Evolutionary conservation across 2,888 invertebrate genomes (phyloP), one percentile per base, ranked within the genome.

Genomic region (Leptothorax acervorum): DNA sequence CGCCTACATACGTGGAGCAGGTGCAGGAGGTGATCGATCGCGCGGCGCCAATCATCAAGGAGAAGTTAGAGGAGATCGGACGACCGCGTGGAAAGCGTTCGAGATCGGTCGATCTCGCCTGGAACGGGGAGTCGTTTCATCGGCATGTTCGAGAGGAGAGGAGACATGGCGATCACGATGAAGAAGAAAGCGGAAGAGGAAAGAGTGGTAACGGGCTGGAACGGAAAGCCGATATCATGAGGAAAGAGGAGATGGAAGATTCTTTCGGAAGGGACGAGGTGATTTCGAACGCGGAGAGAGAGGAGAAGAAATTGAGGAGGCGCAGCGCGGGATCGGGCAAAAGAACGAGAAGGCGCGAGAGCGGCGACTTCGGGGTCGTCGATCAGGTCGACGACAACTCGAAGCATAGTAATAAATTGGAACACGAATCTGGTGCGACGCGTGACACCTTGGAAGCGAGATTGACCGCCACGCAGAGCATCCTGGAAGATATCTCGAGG

Each of bases 21-120:
- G 93, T 94, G 8, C 93, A 93, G 57, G 90, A 92, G n/a, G 92
- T 93, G 4, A 93, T 94, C n/a, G 92, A 93, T 55, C 91, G 92
- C 48, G 93, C 93, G 0, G 91, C 91, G 42, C 91, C 92, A 23
- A 88, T 93, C n/a, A 93, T 92, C 53, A 91, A 90, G 65, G 91
- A 92, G 12, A 93, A 93, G 48, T 81, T 94, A 0, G 91, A 93
- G 18, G 90, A 92, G 42, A 83, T 94, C 4, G 93, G 92, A 75
- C 15, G 1, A 12, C 39, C 79, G 8, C 35, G 60, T 1, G 73
- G 89, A 18, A 71, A 81, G 12, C 86, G 57, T 87, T 85, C 0
- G 31, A 90, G n/a, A 82, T 88, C 6, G 18, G 84, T 78, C 12
- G 79, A 81, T 3, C 73, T 81, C 1, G 53, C 68, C 9, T 71